These are phyloP conservation scores for Apodemus agrarius DNA, from an alignment of 2,797 vertebrate species.

Conservation along the genomic window DNA sequence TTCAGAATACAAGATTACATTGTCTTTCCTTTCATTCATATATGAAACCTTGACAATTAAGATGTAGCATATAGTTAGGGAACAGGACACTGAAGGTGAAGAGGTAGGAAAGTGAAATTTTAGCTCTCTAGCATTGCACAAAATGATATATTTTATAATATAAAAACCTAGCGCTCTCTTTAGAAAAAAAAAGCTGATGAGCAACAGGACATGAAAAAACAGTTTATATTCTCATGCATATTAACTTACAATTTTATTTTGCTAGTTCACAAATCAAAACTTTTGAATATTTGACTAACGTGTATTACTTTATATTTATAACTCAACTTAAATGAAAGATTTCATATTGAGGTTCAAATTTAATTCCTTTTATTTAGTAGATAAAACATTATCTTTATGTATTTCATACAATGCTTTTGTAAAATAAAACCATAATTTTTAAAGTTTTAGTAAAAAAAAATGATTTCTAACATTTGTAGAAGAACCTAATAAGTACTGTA, in stretches of 20 bases:
- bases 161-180: not conserved
- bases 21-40: conserved; percentile 17
- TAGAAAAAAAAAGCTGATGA: not conserved
- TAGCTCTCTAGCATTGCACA: not conserved
- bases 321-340: conserved; percentile 44
- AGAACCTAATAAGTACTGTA: conserved; percentile 4
- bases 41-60: conserved; percentile 40
- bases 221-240: not conserved
- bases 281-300: not conserved
- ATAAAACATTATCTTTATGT: conserved; percentile 22
- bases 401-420: conserved; percentile 1
- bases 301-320: not conserved
- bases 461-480: conserved; percentile 33
- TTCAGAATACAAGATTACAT: conserved; percentile 20
- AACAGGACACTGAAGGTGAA: not conserved
- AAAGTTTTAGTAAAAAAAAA: conserved; percentile 48
- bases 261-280: not conserved
- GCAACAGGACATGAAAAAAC: not conserved
- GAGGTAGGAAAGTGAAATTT: conserved; percentile 25
- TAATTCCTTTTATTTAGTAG: conserved; percentile 28
- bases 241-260: conserved; percentile 19
- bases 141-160: not conserved
- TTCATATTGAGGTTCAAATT: conserved; percentile 42
- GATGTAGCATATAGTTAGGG: not conserved
- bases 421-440: conserved; percentile 43